Evolutionary conservation across 2,113 vertebrate species (phyloP).

Genomic region (Pelusios castaneus): DNA sequence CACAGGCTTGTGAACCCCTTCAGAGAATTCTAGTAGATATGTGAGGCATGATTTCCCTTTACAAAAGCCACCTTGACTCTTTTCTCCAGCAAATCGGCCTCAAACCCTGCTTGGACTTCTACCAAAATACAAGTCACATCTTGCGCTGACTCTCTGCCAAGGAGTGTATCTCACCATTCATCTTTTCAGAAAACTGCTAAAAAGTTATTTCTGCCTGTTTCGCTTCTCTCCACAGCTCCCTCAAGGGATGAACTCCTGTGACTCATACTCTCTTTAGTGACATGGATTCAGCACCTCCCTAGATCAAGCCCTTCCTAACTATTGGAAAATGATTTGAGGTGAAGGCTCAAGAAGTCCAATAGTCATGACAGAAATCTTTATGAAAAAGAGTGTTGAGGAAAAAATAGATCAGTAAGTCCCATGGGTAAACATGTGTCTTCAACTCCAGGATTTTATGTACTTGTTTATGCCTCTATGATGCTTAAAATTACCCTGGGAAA

Average conservation of each 20-base stretch:
- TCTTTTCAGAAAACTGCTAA: background rate
- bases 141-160: background rate
- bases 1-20: no score
- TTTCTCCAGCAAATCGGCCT: background rate
- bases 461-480: background rate
- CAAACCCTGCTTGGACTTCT: background rate
- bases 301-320: background rate
- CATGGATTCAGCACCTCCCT: background rate
- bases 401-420: background rate
- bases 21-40: no score
- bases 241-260: background rate
- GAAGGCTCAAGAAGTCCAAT: background rate
- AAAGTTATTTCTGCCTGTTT: background rate
- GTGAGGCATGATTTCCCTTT: no score
- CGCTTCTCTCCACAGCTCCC: background rate
- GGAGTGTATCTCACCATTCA: background rate
- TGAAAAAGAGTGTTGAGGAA: background rate
- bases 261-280: background rate
- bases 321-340: background rate
- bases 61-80: no score
- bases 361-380: background rate
- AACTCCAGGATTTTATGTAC: background rate
- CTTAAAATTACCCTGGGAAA: background rate
- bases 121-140: background rate
- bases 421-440: background rate